These are phyloP conservation scores for Eupristina koningsbergeri DNA, from an alignment of 1,140 invertebrate species.

Conservation along the genomic window DNA sequence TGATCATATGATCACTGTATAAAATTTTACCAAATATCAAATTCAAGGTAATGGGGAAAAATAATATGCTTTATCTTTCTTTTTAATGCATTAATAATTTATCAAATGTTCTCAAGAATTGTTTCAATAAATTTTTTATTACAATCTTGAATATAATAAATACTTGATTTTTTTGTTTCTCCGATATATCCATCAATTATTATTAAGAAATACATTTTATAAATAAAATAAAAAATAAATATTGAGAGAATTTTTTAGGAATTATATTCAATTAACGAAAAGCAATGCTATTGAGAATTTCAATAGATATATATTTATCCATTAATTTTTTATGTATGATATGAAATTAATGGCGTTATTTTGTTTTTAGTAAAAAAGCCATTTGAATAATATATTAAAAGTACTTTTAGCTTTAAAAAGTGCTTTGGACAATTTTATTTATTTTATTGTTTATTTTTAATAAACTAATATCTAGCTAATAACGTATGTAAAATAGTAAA, in stretches of 20 bases:
- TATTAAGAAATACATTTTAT: not conserved
- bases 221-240: not conserved
- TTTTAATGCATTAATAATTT: not conserved
- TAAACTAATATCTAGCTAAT: too few relatives aligned
- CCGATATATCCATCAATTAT: conserved; percentile 3
- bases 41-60: not conserved
- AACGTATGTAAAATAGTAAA: too few relatives aligned
- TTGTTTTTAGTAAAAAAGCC: too few relatives aligned
- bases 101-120: not conserved
- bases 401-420: too few relatives aligned
- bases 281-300: not conserved
- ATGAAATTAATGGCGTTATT: too few relatives aligned
- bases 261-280: not conserved
- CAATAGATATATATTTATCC: too few relatives aligned
- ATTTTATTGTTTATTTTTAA: too few relatives aligned
- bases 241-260: not conserved
- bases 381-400: too few relatives aligned
- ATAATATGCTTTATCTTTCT: not conserved
- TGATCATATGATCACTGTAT: not conserved
- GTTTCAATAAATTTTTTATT: not conserved
- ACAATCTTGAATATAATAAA: not conserved
- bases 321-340: too few relatives aligned
- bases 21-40: not conserved
- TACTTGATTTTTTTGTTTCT: not conserved
- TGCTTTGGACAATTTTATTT: too few relatives aligned